Evolutionary conservation across 2,113 vertebrate genomes (phyloP).

Genomic region (Sturnira hondurensis): DNA sequence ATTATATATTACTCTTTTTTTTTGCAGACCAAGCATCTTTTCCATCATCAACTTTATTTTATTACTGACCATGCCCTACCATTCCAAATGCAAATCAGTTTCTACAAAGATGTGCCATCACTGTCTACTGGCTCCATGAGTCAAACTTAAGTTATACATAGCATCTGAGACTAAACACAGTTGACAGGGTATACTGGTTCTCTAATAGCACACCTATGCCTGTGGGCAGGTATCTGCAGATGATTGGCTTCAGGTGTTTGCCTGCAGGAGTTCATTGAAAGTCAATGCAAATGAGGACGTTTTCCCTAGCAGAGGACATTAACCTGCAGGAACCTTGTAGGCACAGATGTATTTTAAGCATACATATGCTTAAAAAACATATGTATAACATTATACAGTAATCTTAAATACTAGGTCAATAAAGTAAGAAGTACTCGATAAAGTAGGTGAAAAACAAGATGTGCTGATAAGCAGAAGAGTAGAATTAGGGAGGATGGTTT

Average conservation of each 20-base stretch:
- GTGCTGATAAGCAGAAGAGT: background rate
- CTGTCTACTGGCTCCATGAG: background rate
- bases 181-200: background rate
- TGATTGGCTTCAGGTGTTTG: conserved; percentile 72
- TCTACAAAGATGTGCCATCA: background rate
- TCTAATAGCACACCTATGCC: conserved; percentile 44
- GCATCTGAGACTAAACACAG: background rate
- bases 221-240: conserved; percentile 54
- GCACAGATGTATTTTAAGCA: conserved; percentile 66
- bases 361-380: background rate
- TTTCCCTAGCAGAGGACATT: conserved; percentile 65
- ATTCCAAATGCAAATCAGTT: background rate
- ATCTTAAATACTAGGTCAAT: conserved; percentile 63
- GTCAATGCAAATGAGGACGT: conserved; percentile 68
- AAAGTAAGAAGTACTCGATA: background rate
- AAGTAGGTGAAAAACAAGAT: background rate
- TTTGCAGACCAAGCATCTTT: background rate
- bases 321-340: conserved; percentile 72
- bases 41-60: background rate
- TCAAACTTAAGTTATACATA: background rate
- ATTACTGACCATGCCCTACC: background rate
- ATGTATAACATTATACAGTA: conserved; percentile 46
- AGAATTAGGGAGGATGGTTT: background rate
- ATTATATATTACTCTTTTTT: background rate
- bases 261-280: conserved; percentile 69